Conservation (phyloP, 2,888 invertebrate species). For the Bruchidius siliquastri region DNA sequence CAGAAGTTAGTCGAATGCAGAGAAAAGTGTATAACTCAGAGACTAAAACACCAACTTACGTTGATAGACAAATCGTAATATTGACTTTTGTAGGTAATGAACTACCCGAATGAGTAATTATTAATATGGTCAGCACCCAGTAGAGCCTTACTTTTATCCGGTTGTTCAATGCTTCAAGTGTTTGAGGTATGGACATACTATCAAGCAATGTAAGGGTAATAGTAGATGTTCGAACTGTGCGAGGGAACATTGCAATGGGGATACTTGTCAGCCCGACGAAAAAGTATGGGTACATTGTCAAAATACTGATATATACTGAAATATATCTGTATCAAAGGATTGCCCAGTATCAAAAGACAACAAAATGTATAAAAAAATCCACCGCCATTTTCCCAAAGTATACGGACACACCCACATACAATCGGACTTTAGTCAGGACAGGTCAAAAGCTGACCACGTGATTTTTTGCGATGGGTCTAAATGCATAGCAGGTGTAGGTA, state of each 20-base stretch:
- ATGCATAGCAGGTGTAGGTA: background rate
- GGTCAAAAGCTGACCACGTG: no score
- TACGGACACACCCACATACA: no score
- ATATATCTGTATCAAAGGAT: background rate
- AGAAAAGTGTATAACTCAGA: background rate
- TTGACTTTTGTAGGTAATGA: no score
- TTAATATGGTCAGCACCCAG: background rate
- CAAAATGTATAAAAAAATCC: background rate
- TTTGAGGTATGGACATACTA: no score
- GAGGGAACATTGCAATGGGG: background rate
- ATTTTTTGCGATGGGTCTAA: background rate
- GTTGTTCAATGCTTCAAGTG: slow-evolving; percentile 3
- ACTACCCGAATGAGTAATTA: background rate
- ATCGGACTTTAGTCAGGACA: no score
- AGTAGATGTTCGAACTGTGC: background rate
- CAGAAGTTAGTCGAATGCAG: background rate
- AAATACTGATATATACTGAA: background rate
- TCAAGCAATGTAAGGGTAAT: no score
- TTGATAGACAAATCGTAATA: no score
- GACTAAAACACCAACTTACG: no score
- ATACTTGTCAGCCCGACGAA: background rate
- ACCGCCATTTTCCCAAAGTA: no score
- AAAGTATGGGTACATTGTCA: background rate
- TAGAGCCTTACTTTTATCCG: slow-evolving; percentile 1
- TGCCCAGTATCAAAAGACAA: background rate